phyloP scores from a whole-genome alignment of 2,113 vertebrate species.

The Beaufortia kweichowensis region DNA sequence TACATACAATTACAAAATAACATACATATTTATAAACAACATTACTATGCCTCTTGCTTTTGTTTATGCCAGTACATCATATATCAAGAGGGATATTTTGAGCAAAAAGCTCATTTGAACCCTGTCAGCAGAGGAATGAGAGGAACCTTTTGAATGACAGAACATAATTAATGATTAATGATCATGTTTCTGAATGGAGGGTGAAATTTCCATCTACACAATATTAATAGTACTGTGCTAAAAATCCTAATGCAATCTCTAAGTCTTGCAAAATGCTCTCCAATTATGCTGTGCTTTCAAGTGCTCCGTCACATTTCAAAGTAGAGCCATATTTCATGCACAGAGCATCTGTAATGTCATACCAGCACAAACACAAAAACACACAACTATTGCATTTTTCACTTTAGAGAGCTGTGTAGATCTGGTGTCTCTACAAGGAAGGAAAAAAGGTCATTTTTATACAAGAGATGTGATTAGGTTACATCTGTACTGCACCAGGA shows the following conservation, averaged over 20 bases:
- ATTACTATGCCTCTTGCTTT: too few species aligned
- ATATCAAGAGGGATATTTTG: too few species aligned
- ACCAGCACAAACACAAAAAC: constrained; percentile 11
- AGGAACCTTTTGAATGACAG: too few species aligned
- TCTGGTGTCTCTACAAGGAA: constrained; percentile 3
- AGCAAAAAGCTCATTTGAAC: too few species aligned
- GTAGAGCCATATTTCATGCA: background rate
- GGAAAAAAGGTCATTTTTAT: constrained; percentile 43
- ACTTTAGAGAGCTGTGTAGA: constrained; percentile 2
- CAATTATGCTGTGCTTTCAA: constrained; percentile 14
- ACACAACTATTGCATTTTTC: background rate
- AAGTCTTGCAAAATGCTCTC: background rate
- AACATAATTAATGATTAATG: too few species aligned
- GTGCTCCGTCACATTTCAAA: background rate
- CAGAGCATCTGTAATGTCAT: constrained; percentile 46
- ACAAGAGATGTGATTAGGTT: constrained; percentile 32
- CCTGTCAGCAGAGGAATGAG: too few species aligned
- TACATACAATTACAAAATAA: too few species aligned
- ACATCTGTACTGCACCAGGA: constrained; percentile 22
- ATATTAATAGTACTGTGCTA: background rate
- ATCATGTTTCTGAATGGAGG: background rate
- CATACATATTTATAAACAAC: too few species aligned
- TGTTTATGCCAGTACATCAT: too few species aligned
- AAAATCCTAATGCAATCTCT: background rate
- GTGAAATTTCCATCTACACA: background rate